Evolutionary conservation across 2,888 invertebrate species (phyloP).

Genomic region (Prenolepis imparis): DNA sequence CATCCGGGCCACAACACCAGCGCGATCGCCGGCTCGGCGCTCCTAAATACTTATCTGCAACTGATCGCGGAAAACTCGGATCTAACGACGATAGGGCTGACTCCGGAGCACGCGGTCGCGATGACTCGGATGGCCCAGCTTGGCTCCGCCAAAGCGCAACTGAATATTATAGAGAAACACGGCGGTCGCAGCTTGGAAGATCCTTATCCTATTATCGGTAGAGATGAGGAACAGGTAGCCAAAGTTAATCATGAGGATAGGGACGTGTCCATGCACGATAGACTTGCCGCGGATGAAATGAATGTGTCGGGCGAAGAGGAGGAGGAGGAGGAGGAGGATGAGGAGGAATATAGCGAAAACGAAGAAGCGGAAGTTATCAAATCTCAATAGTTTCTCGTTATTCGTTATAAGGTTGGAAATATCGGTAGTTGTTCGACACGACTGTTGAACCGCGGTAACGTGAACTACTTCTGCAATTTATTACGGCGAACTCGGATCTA

Average conservation of each 20-base stretch:
- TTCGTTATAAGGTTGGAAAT: not conserved
- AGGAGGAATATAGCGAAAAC: slow-evolving; percentile 83
- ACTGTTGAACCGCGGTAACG: not conserved
- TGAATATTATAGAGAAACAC: slow-evolving; percentile 89
- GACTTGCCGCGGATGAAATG: slow-evolving; percentile 79
- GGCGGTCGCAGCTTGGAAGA: slow-evolving; percentile 80
- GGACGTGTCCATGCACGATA: slow-evolving; percentile 74
- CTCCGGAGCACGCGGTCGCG: slow-evolving; percentile 89
- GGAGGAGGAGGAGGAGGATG: slow-evolving; percentile 70
- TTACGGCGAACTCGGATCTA: slow-evolving; percentile 93
- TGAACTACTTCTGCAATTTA: slow-evolving; percentile 89
- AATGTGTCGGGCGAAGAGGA: slow-evolving; percentile 81
- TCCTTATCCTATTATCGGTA: slow-evolving; percentile 82
- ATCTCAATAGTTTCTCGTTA: slow-evolving; percentile 77
- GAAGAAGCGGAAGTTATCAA: slow-evolving; percentile 84
- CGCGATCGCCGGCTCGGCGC: slow-evolving; percentile 89
- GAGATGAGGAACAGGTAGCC: slow-evolving; percentile 81
- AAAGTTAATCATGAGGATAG: slow-evolving; percentile 82
- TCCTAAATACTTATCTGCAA: slow-evolving; percentile 95
- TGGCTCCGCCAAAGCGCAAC: slow-evolving; percentile 91
- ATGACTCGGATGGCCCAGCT: slow-evolving; percentile 89
- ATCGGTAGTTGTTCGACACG: not conserved
- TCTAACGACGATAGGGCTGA: slow-evolving; percentile 89
- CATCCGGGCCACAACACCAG: slow-evolving; percentile 80
- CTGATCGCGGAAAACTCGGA: slow-evolving; percentile 95